phyloP scores from a whole-genome alignment of 2,888 invertebrate genomes.

The Catocala fraxini region DNA sequence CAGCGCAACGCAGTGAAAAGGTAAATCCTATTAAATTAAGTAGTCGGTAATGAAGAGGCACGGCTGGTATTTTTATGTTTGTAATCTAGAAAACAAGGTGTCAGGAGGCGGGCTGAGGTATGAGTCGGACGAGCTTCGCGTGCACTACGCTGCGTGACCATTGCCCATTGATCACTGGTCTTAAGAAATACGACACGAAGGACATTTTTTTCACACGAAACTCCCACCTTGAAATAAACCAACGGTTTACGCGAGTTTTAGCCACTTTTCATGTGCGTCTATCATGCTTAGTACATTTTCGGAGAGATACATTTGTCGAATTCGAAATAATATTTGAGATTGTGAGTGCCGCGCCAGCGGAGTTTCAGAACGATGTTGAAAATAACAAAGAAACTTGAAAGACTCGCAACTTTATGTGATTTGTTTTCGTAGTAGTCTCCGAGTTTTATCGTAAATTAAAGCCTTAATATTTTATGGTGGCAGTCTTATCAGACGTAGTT shows the following conservation, averaged over 20 bases:
- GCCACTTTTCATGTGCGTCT: constrained; percentile 29
- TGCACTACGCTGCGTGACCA: constrained; percentile 75
- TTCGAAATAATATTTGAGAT: constrained; percentile 14
- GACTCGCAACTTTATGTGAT: constrained; percentile 32
- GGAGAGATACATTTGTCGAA: constrained; percentile 10
- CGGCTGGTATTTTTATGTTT: constrained; percentile 74
- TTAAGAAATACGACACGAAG: constrained; percentile 74
- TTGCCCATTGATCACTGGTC: constrained; percentile 75
- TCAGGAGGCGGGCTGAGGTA: constrained; percentile 67
- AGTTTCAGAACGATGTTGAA: constrained; percentile 14
- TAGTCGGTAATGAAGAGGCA: constrained; percentile 70
- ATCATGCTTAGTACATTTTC: constrained; percentile 21
- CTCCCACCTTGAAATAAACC: constrained; percentile 46
- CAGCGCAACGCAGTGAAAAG: constrained; percentile 49
- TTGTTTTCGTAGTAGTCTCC: constrained; percentile 32
- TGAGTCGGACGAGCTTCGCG: constrained; percentile 64
- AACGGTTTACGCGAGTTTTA: constrained; percentile 29
- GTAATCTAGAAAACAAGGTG: constrained; percentile 72
- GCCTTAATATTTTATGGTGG: constrained; percentile 34
- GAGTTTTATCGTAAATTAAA: constrained; percentile 33
- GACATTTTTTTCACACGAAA: constrained; percentile 77
- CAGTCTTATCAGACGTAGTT: constrained; percentile 27
- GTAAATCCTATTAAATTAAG: constrained; percentile 62
- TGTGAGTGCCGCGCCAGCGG: constrained; percentile 3
- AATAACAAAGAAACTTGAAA: constrained; percentile 31